These are phyloP conservation scores for Anguilla obscura DNA, from an alignment of 2,797 vertebrate species.

Conservation along the genomic window DNA sequence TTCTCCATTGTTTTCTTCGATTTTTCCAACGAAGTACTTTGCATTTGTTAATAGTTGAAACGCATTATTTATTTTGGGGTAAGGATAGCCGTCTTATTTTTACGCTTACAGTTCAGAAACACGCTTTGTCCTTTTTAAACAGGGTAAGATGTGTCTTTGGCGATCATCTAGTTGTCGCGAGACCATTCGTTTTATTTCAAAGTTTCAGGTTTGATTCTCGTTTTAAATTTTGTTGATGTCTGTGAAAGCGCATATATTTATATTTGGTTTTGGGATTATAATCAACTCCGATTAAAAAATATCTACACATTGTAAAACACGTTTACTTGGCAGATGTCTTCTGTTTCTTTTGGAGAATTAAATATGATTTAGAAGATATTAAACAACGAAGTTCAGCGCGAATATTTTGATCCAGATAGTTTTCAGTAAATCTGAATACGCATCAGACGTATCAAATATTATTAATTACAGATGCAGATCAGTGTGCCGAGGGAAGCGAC, in stretches of 20 bases:
- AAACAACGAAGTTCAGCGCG: background rate
- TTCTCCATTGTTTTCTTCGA: constrained; percentile 13
- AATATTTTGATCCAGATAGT: background rate
- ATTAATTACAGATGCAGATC: constrained; percentile 74
- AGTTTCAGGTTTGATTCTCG: background rate
- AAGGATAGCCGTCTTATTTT: background rate
- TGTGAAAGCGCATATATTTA: background rate
- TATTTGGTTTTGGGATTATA: background rate
- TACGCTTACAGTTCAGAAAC: background rate
- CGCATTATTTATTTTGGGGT: background rate
- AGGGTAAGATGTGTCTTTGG: background rate
- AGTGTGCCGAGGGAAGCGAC: constrained; percentile 86
- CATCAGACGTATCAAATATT: background rate
- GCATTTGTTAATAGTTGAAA: background rate
- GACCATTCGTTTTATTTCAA: background rate
- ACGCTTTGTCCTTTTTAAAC: background rate
- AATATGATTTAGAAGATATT: background rate
- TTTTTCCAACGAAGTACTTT: background rate
- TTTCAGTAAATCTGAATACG: background rate
- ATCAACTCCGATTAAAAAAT: background rate
- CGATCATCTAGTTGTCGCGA: background rate
- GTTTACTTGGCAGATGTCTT: constrained; percentile 16
- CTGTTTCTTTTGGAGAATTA: constrained; percentile 30
- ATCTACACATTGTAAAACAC: constrained; percentile 14
- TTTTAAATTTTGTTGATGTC: background rate